These are phyloP conservation scores for Cherax destructor DNA, from an alignment of 1,140 invertebrate species.

Conservation along the genomic window DNA sequence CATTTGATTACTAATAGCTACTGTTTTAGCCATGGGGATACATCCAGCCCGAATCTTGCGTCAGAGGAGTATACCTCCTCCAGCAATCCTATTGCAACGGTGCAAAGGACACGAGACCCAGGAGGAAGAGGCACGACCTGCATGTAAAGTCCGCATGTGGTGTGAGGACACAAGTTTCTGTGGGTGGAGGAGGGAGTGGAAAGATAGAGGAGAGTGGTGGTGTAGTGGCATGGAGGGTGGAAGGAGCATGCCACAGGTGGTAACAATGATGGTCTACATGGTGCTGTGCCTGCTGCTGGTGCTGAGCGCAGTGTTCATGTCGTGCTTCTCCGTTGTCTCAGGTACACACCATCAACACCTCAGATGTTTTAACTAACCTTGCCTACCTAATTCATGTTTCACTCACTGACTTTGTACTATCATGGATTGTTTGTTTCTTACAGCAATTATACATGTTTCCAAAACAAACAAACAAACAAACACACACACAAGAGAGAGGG, in stretches of 20 bases:
- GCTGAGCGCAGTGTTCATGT: slow-evolving; percentile 10
- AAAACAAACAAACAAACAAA: too few species aligned
- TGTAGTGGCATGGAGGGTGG: not conserved
- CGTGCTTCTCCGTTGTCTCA: slow-evolving; percentile 34
- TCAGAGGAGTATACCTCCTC: slow-evolving; percentile 42
- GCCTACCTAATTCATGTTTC: not conserved
- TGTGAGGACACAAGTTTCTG: not conserved
- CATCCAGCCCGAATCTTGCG: slow-evolving; percentile 45
- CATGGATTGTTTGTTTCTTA: too few species aligned
- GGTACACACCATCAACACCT: not conserved
- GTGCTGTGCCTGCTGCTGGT: slow-evolving; percentile 18
- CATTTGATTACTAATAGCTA: not conserved
- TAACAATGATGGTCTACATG: slow-evolving; percentile 19
- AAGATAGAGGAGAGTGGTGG: not conserved
- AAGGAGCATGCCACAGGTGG: not conserved
- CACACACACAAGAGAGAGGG: too few species aligned
- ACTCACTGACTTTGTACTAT: too few species aligned
- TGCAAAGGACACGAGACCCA: not conserved
- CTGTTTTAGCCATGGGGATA: slow-evolving; percentile 23
- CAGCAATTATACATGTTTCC: too few species aligned
- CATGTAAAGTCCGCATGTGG: not conserved
- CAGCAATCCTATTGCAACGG: slow-evolving; percentile 11
- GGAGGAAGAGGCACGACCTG: not conserved
- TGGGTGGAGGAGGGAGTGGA: slow-evolving; percentile 10
- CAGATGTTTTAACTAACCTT: not conserved